Percentiles rank a stretch among this genome's conserved stretches.
Conservation (phyloP, 23 tunicate genomes). For the Halocynthia aurantium region DNA sequence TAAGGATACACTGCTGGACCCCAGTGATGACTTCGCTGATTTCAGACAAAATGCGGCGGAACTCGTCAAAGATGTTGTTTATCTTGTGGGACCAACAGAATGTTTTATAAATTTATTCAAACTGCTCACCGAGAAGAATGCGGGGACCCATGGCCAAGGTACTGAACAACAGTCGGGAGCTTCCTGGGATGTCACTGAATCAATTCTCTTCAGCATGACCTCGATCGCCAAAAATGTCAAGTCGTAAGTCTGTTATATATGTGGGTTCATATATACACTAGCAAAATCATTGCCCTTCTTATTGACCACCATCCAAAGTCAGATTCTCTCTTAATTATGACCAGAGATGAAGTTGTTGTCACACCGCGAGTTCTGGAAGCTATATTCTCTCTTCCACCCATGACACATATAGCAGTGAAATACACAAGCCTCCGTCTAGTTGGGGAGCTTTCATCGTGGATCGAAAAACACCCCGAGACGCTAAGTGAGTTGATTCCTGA, state of each 20-base stretch:
- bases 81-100: slow-evolving; percentile 70
- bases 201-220: slow-evolving; percentile 75
- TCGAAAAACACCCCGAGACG: slow-evolving; percentile 60
- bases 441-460: slow-evolving; percentile 76
- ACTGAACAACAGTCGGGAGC: not conserved
- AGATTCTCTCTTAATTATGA: not conserved
- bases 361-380: slow-evolving; percentile 87
- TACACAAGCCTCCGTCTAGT: slow-evolving; percentile 71
- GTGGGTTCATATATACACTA: not conserved
- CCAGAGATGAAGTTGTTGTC: slow-evolving; percentile 39
- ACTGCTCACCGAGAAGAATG: slow-evolving; percentile 40
- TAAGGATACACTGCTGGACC: slow-evolving; percentile 72
- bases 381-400: slow-evolving; percentile 49
- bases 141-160: not conserved
- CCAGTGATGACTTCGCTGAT: slow-evolving; percentile 77
- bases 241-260: slow-evolving; percentile 32
- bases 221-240: slow-evolving; percentile 77
- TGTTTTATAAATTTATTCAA: slow-evolving; percentile 72
- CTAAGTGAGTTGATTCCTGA: slow-evolving; percentile 32
- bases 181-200: slow-evolving; percentile 92
- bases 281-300: too few relatives aligned
- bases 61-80: slow-evolving; percentile 71
- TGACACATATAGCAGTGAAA: slow-evolving; percentile 51
- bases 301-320: not conserved
- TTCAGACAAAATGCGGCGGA: slow-evolving; percentile 67